A percentile compares a stretch with the other conserved stretches of the same genome.
phyloP scores from a whole-genome alignment of 1,140 invertebrate species.

The Papilio aristodemus region DNA sequence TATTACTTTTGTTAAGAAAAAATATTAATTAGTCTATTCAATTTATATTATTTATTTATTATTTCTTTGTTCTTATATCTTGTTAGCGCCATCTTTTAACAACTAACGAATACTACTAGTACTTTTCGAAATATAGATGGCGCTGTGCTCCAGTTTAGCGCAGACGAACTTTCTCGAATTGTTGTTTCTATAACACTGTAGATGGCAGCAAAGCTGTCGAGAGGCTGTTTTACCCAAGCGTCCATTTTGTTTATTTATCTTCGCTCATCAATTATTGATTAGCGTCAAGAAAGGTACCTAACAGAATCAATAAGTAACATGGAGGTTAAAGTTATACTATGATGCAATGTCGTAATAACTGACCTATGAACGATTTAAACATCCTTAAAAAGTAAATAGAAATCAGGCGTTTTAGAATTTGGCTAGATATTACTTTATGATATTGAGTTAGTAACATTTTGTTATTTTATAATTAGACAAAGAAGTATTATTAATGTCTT shows the following conservation, averaged over 20 bases:
- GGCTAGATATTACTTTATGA: no score
- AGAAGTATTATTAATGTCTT: no score
- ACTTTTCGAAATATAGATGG: not conserved
- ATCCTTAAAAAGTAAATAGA: not conserved
- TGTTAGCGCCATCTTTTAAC: not conserved
- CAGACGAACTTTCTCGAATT: not conserved
- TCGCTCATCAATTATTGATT: constrained; percentile 10
- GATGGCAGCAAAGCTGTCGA: not conserved
- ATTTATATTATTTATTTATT: no score
- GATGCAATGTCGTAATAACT: constrained; percentile 12
- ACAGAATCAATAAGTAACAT: constrained; percentile 11
- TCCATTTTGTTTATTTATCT: constrained; percentile 21
- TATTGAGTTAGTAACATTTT: no score
- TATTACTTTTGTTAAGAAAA: no score
- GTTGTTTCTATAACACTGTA: not conserved
- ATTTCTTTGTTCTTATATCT: not conserved
- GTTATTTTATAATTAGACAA: no score
- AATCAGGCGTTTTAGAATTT: no score
- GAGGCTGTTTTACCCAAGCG: not conserved
- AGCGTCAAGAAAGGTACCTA: not conserved
- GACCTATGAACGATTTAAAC: not conserved
- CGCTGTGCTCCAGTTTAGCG: not conserved
- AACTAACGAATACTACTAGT: not conserved
- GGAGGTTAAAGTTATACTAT: constrained; percentile 2
- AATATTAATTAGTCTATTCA: no score